Base-by-base conservation (phyloP, 2,888 invertebrate species). In the Brenthis hecate region DNA sequence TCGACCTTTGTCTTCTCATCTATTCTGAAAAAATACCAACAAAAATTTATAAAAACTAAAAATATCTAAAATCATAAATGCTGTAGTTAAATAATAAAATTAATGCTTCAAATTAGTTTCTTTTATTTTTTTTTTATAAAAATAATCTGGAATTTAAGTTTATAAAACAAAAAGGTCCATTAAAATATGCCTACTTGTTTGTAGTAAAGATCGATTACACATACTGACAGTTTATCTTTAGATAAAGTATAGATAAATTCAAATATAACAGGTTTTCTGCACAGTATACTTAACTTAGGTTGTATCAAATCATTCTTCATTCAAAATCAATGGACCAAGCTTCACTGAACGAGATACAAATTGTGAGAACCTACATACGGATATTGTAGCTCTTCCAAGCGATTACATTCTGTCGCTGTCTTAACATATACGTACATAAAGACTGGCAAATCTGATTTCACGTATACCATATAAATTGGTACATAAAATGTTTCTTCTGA, bases 361-460 rank as follows among this genome's bases (percentile, higher is more conserved):
- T 58, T 58, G 54, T 50, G 14, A 50, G 60, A 60, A 48, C 60
- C 50, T 50, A 32, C 28, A 6, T 32, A 50, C 50, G 28, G 60
- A 60, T 60, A 60, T 60, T 32, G 50, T 60, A 32, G 28, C 60
- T n/a, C 60, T 60, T 60, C 60, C 60, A 16, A 50, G 50, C 50
- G 60, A 60, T 60, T 60, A 32, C 50, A 50, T 32, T n/a, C 48
- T 16, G 28, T 50, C 28, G 28, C 60, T 32, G 50, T 60, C 60
- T 60, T 50, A 50, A 50, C 50, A 50, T 50, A 57, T 47, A 28
- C 0, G 0, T 2, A 13, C 36, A 60, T 28, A n/a, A n/a, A 48
- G 47, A 58, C 28, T 48, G 2, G 32, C 16, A 60, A 60, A 60
- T 60, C 28, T n/a, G 48, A 60, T 60, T 58, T 58, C 28, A 48